phyloP scores from a whole-genome alignment of 2,797 vertebrate genomes.

The Platalea minor region DNA sequence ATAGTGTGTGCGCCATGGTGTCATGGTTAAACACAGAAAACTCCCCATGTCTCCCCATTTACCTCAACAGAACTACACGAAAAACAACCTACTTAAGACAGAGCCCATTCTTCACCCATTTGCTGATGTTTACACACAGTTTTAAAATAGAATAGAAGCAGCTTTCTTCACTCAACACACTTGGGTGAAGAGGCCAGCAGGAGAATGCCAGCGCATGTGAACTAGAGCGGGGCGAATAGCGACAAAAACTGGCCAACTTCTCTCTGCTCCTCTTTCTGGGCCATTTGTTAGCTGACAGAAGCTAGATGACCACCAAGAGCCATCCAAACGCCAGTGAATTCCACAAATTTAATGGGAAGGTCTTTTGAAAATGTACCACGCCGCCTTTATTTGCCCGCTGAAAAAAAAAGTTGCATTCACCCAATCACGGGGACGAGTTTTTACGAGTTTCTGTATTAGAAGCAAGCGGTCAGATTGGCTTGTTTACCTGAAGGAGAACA shows the following conservation, averaged over 20 bases:
- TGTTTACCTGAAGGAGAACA: constrained; percentile 46
- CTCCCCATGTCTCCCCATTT: constrained; percentile 40
- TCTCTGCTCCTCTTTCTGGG: neutral
- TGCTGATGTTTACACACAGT: constrained; percentile 57
- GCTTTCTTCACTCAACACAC: constrained; percentile 65
- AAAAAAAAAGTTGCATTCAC: neutral
- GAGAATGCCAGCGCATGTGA: constrained; percentile 46
- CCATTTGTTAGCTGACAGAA: neutral
- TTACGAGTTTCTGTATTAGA: constrained; percentile 35
- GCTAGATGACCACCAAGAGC: neutral
- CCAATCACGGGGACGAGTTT: neutral
- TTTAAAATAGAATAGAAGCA: constrained; percentile 59
- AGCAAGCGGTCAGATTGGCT: constrained; percentile 25
- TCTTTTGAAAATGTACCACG: neutral
- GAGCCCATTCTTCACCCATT: constrained; percentile 49
- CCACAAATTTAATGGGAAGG: neutral
- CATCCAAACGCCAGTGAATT: neutral
- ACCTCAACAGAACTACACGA: constrained; percentile 46
- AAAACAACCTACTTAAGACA: constrained; percentile 58
- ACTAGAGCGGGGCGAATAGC: neutral
- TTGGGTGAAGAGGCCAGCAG: constrained; percentile 62
- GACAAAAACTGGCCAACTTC: neutral
- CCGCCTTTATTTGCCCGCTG: neutral
- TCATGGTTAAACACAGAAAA: constrained; percentile 41
- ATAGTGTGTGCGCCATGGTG: constrained; percentile 15